Base-by-base conservation (phyloP, 2,888 invertebrate genomes). In the Siphlonurus alternatus region DNA sequence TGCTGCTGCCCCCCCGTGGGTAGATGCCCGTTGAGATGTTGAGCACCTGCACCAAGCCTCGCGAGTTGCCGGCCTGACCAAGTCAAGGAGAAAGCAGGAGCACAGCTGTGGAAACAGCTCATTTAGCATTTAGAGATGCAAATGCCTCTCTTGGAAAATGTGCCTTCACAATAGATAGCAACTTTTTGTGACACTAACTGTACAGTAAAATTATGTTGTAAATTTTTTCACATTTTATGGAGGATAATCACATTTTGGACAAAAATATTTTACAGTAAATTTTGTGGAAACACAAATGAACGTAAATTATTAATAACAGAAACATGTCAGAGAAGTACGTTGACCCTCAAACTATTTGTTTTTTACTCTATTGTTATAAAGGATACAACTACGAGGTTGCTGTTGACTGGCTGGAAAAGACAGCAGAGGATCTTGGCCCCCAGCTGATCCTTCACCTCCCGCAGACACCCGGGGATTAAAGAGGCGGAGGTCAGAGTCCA, bases 21-120 rank as follows among this genome's bases (percentile, higher is more conserved):
- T 87, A 88, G 69, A 89, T 87, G 61, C 92, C 92, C 1, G 91
- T 92, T 0, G 92, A 93, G 38, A 92, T 83, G 73, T 93, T 93
- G 61, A 90, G 80, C 20, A 90, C 84, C 72, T 87, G 84, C 1
- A 93, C 81, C 76, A 86, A 81, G 15, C 89, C 88, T 70, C 81
- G 79, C 10, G 82, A 81, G 71, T 87, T 89, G 0, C 89, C 89
- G 59, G 85, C 82, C 84, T 85, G 67, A n/a, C n/a, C n/a, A n/a
- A n/a, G n/a, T n/a, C n/a, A n/a, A n/a, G n/a, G n/a, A n/a, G 66
- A 61, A 61, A 59, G 2, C 61, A 22, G 53, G 65, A 71, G 73
- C 72, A 74, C 71, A 70, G 70, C 22, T 20, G 53, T 25, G 24
- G 22, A 23, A 23, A 51, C 19, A 61, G 59, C 15, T 25, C 18